These are phyloP conservation scores for Harpegnathos saltator DNA, from an alignment of 1,140 invertebrate species.

Conservation along the genomic window DNA sequence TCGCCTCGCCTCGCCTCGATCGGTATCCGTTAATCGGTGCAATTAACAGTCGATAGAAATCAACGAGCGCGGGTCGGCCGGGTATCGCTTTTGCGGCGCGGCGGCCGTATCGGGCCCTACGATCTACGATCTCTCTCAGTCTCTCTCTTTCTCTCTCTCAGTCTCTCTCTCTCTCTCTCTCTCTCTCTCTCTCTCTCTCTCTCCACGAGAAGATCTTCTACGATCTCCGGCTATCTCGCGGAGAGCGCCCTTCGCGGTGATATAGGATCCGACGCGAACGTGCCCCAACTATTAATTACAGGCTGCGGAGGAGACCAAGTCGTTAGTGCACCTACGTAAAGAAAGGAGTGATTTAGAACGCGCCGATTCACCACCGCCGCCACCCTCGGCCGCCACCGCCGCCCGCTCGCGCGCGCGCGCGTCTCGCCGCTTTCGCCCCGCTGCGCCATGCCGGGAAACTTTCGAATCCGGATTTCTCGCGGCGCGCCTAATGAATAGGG, in stretches of 20 bases:
- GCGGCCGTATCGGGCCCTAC: constrained; percentile 9
- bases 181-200: too few species aligned
- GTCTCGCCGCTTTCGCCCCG: too few species aligned
- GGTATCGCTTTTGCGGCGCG: constrained; percentile 21
- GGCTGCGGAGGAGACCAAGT: constrained; percentile 69
- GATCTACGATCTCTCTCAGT: too few species aligned
- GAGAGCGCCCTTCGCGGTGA: constrained; percentile 46
- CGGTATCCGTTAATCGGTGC: constrained; percentile 66
- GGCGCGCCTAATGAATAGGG: constrained; percentile 49
- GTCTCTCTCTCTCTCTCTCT: too few species aligned
- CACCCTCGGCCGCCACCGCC: not conserved
- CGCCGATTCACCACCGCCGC: constrained; percentile 26
- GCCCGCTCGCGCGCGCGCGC: too few species aligned
- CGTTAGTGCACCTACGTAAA: constrained; percentile 77
- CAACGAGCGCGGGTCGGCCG: constrained; percentile 25
- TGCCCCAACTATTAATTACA: constrained; percentile 76
- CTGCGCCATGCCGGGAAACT: not conserved
- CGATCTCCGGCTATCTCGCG: constrained; percentile 52
- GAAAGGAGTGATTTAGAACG: constrained; percentile 74
- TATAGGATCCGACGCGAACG: constrained; percentile 68
- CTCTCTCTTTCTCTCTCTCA: too few species aligned
- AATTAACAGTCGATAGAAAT: constrained; percentile 73
- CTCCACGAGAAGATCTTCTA: constrained; percentile 18
- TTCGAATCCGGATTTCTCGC: constrained; percentile 61
- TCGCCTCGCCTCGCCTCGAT: constrained; percentile 25